A percentile compares a stretch with the other conserved stretches of the same genome.
These are phyloP conservation scores for Bryconaethiops microstoma DNA, from an alignment of 2,797 vertebrate species.

Conservation along the genomic window DNA sequence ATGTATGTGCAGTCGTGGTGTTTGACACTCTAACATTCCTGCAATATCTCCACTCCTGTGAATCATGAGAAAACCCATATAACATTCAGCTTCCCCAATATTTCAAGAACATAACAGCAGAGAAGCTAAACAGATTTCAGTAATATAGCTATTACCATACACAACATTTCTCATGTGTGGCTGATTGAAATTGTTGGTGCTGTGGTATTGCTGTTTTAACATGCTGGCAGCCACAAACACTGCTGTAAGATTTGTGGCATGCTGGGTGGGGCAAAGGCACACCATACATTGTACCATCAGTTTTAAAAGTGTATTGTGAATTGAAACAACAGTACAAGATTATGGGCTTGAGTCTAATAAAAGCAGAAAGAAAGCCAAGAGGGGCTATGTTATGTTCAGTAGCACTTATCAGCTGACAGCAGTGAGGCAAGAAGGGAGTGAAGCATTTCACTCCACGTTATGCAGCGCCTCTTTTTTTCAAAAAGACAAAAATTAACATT, in stretches of 20 bases:
- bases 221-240: too few species aligned
- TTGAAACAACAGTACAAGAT: neutral
- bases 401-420: constrained; percentile 42
- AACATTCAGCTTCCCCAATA: neutral
- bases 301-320: constrained; percentile 10
- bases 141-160: neutral
- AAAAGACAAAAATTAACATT: constrained; percentile 25
- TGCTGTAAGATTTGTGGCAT: neutral
- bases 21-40: too few species aligned
- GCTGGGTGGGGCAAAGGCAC: neutral
- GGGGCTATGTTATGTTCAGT: constrained; percentile 23
- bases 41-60: too few species aligned
- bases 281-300: neutral
- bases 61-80: too few species aligned
- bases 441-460: constrained; percentile 1
- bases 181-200: neutral
- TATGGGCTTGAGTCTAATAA: constrained; percentile 24
- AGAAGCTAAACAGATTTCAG: too few species aligned
- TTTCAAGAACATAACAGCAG: neutral
- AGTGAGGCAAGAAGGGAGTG: constrained; percentile 11
- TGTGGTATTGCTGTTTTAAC: neutral
- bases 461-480: constrained; percentile 26
- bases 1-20: too few species aligned
- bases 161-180: too few species aligned
- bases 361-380: constrained; percentile 27